Evolutionary conservation across 2,113 vertebrate genomes (phyloP).

Genomic region (Uria lomvia): DNA sequence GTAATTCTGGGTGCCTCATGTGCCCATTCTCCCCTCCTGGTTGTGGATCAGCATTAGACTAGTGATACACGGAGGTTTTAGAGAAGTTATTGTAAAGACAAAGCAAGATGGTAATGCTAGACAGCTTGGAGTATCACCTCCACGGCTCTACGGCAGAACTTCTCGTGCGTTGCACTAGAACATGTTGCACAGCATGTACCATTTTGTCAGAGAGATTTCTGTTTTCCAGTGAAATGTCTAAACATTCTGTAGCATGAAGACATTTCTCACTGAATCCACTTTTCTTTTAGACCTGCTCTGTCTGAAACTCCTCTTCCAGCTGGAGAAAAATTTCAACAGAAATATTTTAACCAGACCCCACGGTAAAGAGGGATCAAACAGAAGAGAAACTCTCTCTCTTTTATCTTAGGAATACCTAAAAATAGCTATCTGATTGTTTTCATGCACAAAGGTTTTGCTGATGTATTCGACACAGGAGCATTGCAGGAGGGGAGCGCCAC

Average conservation of each 20-base stretch:
- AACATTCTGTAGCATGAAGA: not conserved
- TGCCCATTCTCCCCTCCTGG: not conserved
- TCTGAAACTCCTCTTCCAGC: not conserved
- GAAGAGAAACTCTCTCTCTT: not conserved
- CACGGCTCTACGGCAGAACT: not conserved
- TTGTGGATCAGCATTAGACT: not conserved
- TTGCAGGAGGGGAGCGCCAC: fast-evolving
- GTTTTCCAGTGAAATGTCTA: not conserved
- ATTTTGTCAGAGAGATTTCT: not conserved
- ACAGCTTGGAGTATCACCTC: not conserved
- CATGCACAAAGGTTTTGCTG: not conserved
- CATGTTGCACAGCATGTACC: not conserved
- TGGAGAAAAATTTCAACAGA: not conserved
- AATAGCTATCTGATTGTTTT: not conserved
- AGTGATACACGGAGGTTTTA: not conserved
- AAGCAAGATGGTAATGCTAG: not conserved
- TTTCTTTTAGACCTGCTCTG: not conserved
- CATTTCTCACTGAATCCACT: not conserved
- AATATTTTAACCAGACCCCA: not conserved
- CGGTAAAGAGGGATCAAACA: not conserved
- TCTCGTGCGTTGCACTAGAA: not conserved
- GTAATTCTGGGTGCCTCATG: not conserved
- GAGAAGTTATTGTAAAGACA: not conserved
- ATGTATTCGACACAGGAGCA: not conserved
- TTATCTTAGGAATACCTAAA: not conserved